Conservation (phyloP, 2,113 vertebrate species). For the Tupaia tana region DNA sequence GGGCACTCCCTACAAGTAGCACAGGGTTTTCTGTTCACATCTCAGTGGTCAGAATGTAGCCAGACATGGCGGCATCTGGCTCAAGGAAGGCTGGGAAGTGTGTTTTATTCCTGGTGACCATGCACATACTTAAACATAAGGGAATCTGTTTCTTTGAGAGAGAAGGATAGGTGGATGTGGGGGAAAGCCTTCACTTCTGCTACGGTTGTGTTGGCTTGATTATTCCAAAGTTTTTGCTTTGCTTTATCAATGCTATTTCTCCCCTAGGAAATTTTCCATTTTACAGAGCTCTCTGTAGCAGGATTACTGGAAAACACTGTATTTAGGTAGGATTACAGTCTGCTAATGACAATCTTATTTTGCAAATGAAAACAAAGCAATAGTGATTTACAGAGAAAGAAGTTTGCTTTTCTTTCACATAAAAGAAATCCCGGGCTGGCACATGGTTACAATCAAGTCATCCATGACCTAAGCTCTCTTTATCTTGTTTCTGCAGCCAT, state of each 20-base stretch:
- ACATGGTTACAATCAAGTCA: background rate
- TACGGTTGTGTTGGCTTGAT: background rate
- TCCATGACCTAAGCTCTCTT: background rate
- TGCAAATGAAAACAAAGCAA: background rate
- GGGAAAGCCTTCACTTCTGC: background rate
- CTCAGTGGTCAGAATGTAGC: background rate
- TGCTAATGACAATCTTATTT: background rate
- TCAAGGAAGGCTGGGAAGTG: background rate
- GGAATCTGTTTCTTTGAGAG: background rate
- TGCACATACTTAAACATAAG: background rate
- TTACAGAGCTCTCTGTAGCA: background rate
- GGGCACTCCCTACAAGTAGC: background rate
- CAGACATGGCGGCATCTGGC: background rate
- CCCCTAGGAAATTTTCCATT: background rate
- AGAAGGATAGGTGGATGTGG: background rate
- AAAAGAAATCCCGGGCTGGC: background rate
- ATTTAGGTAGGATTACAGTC: slow-evolving; percentile 10
- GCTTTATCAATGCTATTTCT: background rate
- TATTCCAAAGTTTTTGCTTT: background rate
- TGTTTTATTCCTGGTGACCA: background rate
- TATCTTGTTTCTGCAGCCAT: background rate
- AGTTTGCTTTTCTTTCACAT: background rate
- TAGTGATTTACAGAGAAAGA: background rate
- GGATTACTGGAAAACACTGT: background rate
- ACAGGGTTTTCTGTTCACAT: background rate